Percentiles rank a stretch among this genome's conserved stretches.
phyloP scores from a whole-genome alignment of 2,888 invertebrate genomes.

The Scaptomyza polygonia region DNA sequence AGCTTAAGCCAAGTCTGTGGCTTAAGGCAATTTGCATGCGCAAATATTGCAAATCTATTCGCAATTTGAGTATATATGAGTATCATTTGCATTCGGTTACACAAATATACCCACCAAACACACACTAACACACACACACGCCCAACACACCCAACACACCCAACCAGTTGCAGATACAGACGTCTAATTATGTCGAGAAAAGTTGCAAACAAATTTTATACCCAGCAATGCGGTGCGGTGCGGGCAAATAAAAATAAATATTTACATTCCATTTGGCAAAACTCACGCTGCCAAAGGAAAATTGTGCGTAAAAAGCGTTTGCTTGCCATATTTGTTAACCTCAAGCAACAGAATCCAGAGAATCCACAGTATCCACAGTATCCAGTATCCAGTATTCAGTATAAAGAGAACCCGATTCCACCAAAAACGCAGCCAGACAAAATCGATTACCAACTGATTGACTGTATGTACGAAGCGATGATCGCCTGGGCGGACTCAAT shows the following conservation, averaged over 20 bases:
- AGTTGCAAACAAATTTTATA: constrained; percentile 69
- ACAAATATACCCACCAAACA: constrained; percentile 5
- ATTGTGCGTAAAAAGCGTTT: constrained; percentile 77
- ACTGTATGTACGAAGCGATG: constrained; percentile 45
- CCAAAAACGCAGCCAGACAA: constrained; percentile 56
- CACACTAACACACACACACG: constrained; percentile 9
- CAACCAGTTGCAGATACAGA: constrained; percentile 40
- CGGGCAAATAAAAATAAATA: constrained; percentile 78
- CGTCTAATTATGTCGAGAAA: constrained; percentile 73
- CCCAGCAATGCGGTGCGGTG: constrained; percentile 28
- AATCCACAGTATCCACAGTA: no score
- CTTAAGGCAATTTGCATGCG: constrained; percentile 73
- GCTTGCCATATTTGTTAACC: constrained; percentile 74
- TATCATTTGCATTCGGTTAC: constrained; percentile 62
- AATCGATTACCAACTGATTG: constrained; percentile 78
- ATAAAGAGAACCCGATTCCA: constrained; percentile 4
- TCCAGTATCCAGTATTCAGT: background rate
- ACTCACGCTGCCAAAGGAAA: constrained; percentile 67
- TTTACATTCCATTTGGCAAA: constrained; percentile 79
- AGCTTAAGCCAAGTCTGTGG: constrained; percentile 71
- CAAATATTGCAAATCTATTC: constrained; percentile 74
- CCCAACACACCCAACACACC: background rate
- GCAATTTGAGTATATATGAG: constrained; percentile 37
- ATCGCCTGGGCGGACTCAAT: constrained; percentile 33
- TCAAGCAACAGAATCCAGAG: constrained; percentile 68